Evolutionary conservation across 2,888 invertebrate genomes (phyloP).

Genomic region (Neuroscelio doddi): DNA sequence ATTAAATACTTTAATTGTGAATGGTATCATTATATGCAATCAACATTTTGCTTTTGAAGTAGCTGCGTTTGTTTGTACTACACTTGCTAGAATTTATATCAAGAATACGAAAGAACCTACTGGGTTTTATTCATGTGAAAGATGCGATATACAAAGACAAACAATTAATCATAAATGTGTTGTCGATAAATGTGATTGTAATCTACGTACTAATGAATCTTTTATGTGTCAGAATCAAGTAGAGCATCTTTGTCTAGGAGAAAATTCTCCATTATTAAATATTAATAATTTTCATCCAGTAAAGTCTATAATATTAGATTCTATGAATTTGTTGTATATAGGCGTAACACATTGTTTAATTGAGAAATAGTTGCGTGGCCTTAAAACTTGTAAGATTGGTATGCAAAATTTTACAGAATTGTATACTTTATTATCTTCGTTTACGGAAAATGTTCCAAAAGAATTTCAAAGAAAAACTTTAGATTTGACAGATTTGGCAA

Average conservation of each 20-base stretch:
- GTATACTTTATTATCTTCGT: slow-evolving; percentile 3
- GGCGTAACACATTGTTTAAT: slow-evolving; percentile 17
- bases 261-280: slow-evolving; percentile 14
- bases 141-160: slow-evolving; percentile 19
- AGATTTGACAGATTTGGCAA: slow-evolving; percentile 20
- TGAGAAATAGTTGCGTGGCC: slow-evolving; percentile 24
- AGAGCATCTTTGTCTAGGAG: slow-evolving; percentile 16
- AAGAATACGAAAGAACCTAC: slow-evolving; percentile 16
- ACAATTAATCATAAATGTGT: slow-evolving; percentile 22
- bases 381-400: slow-evolving; percentile 16
- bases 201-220: slow-evolving; percentile 11
- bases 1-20: neutral
- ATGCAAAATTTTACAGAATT: slow-evolving; percentile 10
- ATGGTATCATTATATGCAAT: neutral
- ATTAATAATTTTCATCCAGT: slow-evolving; percentile 24
- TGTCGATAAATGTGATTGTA: slow-evolving; percentile 2
- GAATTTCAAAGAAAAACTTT: slow-evolving; percentile 32
- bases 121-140: slow-evolving; percentile 26
- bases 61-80: no score
- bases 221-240: slow-evolving; percentile 17
- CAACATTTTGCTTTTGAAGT: neutral
- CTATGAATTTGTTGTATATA: slow-evolving; percentile 31
- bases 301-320: slow-evolving; percentile 18
- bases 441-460: slow-evolving; percentile 17
- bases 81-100: slow-evolving; percentile 17